These are phyloP conservation scores for Drosophila pallidifrons DNA, from an alignment of 1,140 invertebrate genomes.

Conservation along the genomic window DNA sequence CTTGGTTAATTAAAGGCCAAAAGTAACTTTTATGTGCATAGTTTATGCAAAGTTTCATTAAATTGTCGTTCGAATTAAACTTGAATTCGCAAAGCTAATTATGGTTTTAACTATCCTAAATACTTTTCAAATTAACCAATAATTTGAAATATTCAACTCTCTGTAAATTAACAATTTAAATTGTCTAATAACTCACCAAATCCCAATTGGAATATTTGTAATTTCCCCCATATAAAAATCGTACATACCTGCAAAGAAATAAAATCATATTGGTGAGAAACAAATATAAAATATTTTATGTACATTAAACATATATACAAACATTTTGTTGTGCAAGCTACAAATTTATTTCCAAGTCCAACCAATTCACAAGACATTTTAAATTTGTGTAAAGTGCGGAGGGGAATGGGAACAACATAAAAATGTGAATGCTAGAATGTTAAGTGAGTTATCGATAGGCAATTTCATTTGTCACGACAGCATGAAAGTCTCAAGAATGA, in stretches of 20 bases:
- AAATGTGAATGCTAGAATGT: slow-evolving; percentile 42
- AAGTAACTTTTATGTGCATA: not conserved
- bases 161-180: too few species aligned
- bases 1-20: slow-evolving; percentile 12
- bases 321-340: slow-evolving; percentile 1
- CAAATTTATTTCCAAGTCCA: not conserved
- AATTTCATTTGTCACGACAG: slow-evolving; percentile 60
- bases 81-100: not conserved
- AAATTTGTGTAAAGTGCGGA: slow-evolving; percentile 9
- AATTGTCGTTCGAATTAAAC: not conserved
- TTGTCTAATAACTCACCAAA: slow-evolving; percentile 24
- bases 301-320: slow-evolving; percentile 5
- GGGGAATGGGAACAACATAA: not conserved
- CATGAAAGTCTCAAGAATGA: slow-evolving; percentile 41
- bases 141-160: too few species aligned
- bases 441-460: slow-evolving; percentile 49
- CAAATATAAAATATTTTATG: slow-evolving; percentile 8
- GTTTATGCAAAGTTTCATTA: slow-evolving; percentile 2
- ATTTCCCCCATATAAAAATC: not conserved
- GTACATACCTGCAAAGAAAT: slow-evolving; percentile 42
- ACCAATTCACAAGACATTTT: not conserved
- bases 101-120: too few species aligned
- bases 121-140: too few species aligned
- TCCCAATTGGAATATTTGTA: not conserved
- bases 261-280: not conserved